Conservation (phyloP, 2,797 vertebrate species). For the Diplodus puntazzo region DNA sequence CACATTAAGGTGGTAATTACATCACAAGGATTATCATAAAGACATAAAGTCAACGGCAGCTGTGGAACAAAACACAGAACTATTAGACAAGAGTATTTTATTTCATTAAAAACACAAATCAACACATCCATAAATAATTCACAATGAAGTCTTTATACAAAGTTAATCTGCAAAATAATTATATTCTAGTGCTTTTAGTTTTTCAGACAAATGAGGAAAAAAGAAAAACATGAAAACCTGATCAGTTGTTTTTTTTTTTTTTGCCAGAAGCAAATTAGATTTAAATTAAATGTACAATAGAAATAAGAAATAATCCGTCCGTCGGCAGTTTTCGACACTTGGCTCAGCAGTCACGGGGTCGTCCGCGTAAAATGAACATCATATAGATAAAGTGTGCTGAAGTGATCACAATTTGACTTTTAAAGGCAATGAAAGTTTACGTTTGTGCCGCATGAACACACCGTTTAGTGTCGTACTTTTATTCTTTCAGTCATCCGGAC, state of each 20-base stretch:
- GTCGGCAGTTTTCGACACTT: slow-evolving; percentile 1
- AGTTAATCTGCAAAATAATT: slow-evolving; percentile 59
- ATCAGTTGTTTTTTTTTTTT: slow-evolving; percentile 3
- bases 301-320: slow-evolving; percentile 2
- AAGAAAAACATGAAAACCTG: not conserved
- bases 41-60: not conserved
- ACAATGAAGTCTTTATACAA: slow-evolving; percentile 59
- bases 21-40: not conserved
- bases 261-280: slow-evolving; percentile 1
- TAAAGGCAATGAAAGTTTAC: not conserved
- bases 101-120: slow-evolving; percentile 61
- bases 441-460: not conserved
- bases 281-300: slow-evolving; percentile 8
- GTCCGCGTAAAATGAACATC: slow-evolving; percentile 1
- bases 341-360: slow-evolving; percentile 38
- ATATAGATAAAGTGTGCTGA: not conserved
- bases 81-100: slow-evolving; percentile 26
- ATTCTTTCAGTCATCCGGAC: not conserved
- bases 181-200: slow-evolving; percentile 38
- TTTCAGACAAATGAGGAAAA: slow-evolving; percentile 29
- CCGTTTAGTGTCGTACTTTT: not conserved
- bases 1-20: not conserved
- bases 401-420: not conserved
- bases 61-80: not conserved
- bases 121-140: slow-evolving; percentile 60